Evolutionary conservation across 2,797 vertebrate genomes (phyloP), one percentile per base, ranked within the genome.

Genomic region (Gorsachius magnificus): DNA sequence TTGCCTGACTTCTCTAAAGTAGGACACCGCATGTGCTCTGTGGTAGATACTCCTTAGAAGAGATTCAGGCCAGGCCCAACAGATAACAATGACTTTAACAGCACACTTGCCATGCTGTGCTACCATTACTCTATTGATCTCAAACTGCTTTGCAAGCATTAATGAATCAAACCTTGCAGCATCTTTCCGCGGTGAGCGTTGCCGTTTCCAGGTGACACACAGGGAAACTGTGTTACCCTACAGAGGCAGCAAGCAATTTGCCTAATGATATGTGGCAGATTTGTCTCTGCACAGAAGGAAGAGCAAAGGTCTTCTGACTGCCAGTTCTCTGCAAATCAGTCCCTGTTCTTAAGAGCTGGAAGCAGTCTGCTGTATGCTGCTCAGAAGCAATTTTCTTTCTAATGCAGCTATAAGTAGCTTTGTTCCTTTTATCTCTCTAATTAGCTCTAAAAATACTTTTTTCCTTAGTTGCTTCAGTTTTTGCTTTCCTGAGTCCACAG

Each of bases 41-140:
- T 0, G 0, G 50, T 0, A 31, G 53, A 28, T 18, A 13, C 4
- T 21, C 20, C 63, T 53, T 4, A 1, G 35, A 38, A n/a, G 35
- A 65, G 65, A 31, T n/a, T 61, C 35, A 29, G 28, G 25, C 36
- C 25, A 25, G 22, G 50, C 57, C n/a, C 7, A 10, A 8, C 26
- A 75, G 25, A 5, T 31, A 48, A 35, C 3, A 1, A 17, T 3
- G 19, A 26, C 35, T 22, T 33, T 11, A 64, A 43, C 20, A 31
- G 45, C 74, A n/a, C 11, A 4, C n/a, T 43, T 10, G 33, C 48
- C 33, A 2, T 3, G 60, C 66, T 58, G 56, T 0, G 6, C 54
- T 31, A 13, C 35, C 26, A 2, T 41, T 9, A 9, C 70, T 14
- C 33, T 13, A 16, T 12, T 33, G 35, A 28, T 66, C 53, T 61